phyloP scores from a whole-genome alignment of 2,888 invertebrate genomes.

The Drosophila dives region DNA sequence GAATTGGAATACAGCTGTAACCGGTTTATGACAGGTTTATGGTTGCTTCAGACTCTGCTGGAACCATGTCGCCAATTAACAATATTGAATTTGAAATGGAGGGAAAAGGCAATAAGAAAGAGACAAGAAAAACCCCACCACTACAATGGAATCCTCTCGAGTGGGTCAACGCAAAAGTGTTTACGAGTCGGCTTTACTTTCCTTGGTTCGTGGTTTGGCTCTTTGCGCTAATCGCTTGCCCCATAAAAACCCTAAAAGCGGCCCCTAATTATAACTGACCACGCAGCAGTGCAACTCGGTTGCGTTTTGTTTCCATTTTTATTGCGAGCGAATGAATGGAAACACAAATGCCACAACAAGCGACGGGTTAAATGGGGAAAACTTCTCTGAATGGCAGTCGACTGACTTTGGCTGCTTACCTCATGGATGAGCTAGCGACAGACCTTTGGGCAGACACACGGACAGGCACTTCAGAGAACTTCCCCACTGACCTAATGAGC shows the following conservation, averaged over 20 bases:
- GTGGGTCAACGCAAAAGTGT: constrained; percentile 60
- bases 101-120: background rate
- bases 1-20: constrained; percentile 51
- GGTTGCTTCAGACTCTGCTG: constrained; percentile 30
- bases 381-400: constrained; percentile 52
- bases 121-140: background rate
- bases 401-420: constrained; percentile 39
- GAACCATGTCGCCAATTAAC: constrained; percentile 70
- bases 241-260: constrained; percentile 66
- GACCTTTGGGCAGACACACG: constrained; percentile 12
- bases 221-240: constrained; percentile 67
- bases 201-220: constrained; percentile 17
- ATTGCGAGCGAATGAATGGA: constrained; percentile 33
- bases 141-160: constrained; percentile 13
- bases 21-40: constrained; percentile 49
- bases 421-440: constrained; percentile 36
- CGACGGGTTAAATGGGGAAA: constrained; percentile 55
- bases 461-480: constrained; percentile 32
- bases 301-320: constrained; percentile 55
- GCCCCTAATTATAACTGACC: constrained; percentile 80
- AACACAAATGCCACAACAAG: constrained; percentile 36
- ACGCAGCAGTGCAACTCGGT: constrained; percentile 73
- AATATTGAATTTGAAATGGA: constrained; percentile 60
- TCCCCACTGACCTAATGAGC: constrained; percentile 82
- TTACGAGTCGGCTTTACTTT: constrained; percentile 43